These are phyloP conservation scores for Lethrus apterus DNA, from an alignment of 1,140 invertebrate species.

Conservation along the genomic window DNA sequence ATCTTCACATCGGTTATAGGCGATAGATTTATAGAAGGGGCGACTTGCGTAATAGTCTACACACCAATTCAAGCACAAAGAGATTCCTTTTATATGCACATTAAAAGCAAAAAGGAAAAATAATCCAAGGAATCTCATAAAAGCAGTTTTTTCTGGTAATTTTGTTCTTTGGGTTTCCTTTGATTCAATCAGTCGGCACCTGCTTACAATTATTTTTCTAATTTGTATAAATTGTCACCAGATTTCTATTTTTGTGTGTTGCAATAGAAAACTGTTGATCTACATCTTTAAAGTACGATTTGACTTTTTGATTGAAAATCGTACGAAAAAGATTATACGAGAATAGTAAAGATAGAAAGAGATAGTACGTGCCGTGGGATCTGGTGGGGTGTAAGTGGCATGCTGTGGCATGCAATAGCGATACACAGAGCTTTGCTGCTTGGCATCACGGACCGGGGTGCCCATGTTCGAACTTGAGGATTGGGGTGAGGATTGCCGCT, in stretches of 20 bases:
- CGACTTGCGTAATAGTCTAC: no score
- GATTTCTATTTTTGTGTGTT: conserved; percentile 18
- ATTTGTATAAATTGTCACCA: conserved; percentile 15
- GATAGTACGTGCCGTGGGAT: conserved; percentile 48
- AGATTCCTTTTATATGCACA: no score
- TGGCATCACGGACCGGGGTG: conserved; percentile 32
- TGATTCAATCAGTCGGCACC: conserved; percentile 28
- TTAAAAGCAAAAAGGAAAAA: no score
- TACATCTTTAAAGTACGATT: conserved; percentile 11
- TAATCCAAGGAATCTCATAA: no score
- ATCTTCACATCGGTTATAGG: no score
- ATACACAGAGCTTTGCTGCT: conserved; percentile 43
- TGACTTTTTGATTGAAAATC: neutral
- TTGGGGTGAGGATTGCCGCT: conserved; percentile 35
- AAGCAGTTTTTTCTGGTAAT: no score
- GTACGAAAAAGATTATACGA: conserved; percentile 12
- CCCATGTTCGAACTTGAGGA: conserved; percentile 20
- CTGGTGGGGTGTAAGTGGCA: conserved; percentile 48
- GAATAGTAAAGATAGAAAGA: conserved; percentile 22
- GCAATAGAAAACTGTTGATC: conserved; percentile 24
- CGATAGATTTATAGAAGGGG: no score
- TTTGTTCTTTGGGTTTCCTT: no score
- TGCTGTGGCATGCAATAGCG: conserved; percentile 51
- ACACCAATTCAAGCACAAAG: conserved; percentile 14
- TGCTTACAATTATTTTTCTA: conserved; percentile 18